Percentiles rank a stretch among this genome's conserved stretches.
Conservation (phyloP, 35 echinoderm and acorn worm genomes). For the Heliocidaris tuberculata region DNA sequence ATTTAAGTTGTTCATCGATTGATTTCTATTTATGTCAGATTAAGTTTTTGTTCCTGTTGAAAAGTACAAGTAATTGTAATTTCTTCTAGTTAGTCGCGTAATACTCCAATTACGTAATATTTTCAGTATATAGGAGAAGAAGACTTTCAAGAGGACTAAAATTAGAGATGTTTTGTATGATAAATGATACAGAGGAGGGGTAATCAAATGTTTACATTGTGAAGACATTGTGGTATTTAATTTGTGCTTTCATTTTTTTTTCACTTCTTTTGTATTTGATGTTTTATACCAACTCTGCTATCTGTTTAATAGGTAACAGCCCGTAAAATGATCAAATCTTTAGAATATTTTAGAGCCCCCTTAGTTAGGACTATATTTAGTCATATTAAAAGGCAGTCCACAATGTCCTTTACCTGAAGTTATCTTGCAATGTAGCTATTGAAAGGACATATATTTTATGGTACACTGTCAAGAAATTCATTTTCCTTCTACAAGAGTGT, state of each 20-base stretch:
- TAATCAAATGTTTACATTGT: background rate
- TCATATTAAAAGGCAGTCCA: background rate
- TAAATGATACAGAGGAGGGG: background rate
- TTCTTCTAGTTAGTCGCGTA: background rate
- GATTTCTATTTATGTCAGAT: background rate
- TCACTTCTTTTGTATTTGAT: background rate
- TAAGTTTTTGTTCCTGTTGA: background rate
- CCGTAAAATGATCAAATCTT: background rate
- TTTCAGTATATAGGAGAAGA: background rate
- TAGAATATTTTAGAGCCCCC: background rate
- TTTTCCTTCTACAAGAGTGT: too few relatives aligned
- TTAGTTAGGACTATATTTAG: background rate
- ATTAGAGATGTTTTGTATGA: background rate
- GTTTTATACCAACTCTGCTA: background rate
- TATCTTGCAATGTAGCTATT: background rate
- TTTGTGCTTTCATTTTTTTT: constrained; percentile 14
- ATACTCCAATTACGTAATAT: background rate
- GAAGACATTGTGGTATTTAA: background rate
- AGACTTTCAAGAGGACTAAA: background rate
- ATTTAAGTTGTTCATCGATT: background rate
- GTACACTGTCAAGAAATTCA: background rate
- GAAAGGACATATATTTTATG: background rate
- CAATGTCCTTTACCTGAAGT: background rate
- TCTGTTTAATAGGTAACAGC: background rate
- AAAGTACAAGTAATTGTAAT: background rate